These are phyloP conservation scores for Helarctos malayanus DNA, from an alignment of 2,797 vertebrate species.

Conservation along the genomic window DNA sequence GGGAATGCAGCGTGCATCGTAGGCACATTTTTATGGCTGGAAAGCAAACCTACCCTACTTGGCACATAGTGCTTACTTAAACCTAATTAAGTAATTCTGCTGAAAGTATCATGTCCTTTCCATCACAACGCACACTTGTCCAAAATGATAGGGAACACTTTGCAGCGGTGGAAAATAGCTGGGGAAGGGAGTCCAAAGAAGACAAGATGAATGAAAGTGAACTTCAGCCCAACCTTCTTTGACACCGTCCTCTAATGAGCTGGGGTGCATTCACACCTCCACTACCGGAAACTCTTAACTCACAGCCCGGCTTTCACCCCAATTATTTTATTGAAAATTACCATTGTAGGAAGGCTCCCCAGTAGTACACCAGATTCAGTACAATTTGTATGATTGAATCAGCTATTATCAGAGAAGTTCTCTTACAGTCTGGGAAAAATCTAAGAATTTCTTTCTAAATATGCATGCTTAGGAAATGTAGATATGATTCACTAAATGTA, in stretches of 20 bases:
- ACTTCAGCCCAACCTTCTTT: neutral
- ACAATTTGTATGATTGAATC: constrained; percentile 55
- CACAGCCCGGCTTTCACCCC: neutral
- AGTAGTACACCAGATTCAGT: neutral
- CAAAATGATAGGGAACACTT: constrained; percentile 54
- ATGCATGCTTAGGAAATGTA: neutral
- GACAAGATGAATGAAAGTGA: constrained; percentile 6
- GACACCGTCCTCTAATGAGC: neutral
- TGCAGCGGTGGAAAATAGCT: constrained; percentile 12
- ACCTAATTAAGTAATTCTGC: constrained; percentile 76
- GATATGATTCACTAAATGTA: neutral
- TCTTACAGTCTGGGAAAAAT: neutral
- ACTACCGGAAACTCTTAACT: neutral
- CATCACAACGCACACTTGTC: constrained; percentile 6
- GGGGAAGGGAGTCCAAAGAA: neutral
- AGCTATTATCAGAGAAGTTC: neutral
- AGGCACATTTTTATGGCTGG: constrained; percentile 72
- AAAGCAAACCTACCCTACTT: constrained; percentile 66
- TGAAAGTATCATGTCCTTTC: constrained; percentile 66
- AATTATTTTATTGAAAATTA: constrained; percentile 29
- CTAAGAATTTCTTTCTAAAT: constrained; percentile 30
- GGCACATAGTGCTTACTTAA: constrained; percentile 55
- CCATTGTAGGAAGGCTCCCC: neutral
- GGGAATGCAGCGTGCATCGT: neutral
- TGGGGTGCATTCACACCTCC: neutral